Conservation (phyloP, 2,888 invertebrate species). For the Plusia festucae region DNA sequence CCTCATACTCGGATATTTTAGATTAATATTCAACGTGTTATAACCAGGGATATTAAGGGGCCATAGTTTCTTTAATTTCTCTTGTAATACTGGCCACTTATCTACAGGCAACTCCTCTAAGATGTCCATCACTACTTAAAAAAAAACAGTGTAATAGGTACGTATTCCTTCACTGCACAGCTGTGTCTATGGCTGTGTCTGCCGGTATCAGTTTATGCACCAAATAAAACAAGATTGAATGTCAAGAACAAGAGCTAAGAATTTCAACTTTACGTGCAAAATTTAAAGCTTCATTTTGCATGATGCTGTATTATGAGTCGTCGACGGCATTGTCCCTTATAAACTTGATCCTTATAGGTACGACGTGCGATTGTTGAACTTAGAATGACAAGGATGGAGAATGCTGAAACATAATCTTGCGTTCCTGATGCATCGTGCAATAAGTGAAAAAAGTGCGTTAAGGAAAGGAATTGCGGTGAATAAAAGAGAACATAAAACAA, state of each 20-base stretch:
- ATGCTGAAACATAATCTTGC: not conserved
- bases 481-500: too few relatives aligned
- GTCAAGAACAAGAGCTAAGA: not conserved
- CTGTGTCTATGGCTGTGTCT: not conserved
- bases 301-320: not conserved
- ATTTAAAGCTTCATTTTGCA: not conserved
- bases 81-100: slow-evolving; percentile 59
- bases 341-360: not conserved
- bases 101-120: slow-evolving; percentile 53
- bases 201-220: not conserved
- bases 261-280: not conserved
- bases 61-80: slow-evolving; percentile 56
- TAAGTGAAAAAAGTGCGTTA: too few relatives aligned
- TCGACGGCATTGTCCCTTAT: not conserved
- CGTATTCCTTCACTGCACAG: not conserved
- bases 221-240: not conserved
- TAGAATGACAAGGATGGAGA: not conserved
- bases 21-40: slow-evolving; percentile 53
- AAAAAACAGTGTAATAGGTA: not conserved
- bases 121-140: slow-evolving; percentile 34
- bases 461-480: too few relatives aligned
- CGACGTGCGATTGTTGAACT: not conserved
- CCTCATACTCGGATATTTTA: slow-evolving; percentile 50
- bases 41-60: slow-evolving; percentile 59
- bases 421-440: not conserved